Percentiles rank a stretch among this genome's conserved stretches.
phyloP scores from a whole-genome alignment of 2,113 vertebrate species.

The Channa maculata region DNA sequence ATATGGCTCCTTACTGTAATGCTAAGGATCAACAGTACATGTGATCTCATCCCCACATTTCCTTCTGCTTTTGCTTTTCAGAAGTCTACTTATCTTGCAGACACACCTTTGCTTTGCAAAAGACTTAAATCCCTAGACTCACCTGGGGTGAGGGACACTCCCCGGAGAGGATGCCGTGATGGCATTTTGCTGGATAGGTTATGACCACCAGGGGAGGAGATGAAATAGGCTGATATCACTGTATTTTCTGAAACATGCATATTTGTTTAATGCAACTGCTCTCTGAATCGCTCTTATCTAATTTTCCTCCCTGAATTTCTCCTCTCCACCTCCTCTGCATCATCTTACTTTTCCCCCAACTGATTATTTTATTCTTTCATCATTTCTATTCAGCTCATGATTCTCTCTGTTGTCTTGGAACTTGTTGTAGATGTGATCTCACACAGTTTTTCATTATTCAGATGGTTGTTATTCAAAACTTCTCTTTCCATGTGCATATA shows the following conservation, averaged over 20 bases:
- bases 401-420: constrained; percentile 10
- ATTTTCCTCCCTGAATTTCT: constrained; percentile 5
- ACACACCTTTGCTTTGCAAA: constrained; percentile 80
- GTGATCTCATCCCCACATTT: constrained; percentile 28
- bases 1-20: constrained; percentile 47
- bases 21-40: constrained; percentile 7
- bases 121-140: constrained; percentile 83
- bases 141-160: constrained; percentile 49
- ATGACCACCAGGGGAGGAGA: constrained; percentile 34
- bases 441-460: constrained; percentile 44
- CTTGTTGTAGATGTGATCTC: constrained; percentile 37
- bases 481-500: constrained; percentile 11
- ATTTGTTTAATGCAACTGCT: constrained; percentile 40
- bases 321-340: constrained; percentile 9
- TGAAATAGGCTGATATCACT: constrained; percentile 36
- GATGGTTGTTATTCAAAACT: constrained; percentile 24
- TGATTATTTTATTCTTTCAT: constrained; percentile 39
- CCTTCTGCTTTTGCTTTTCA: constrained; percentile 49
- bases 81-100: constrained; percentile 79
- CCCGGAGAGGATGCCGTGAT: constrained; percentile 38
- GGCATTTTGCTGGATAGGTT: constrained; percentile 48
- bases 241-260: constrained; percentile 43
- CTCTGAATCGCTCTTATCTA: constrained; percentile 26
- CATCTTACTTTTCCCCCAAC: constrained; percentile 8
- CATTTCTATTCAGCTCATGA: constrained; percentile 8